Evolutionary conservation across 2,113 vertebrate genomes (phyloP).

Genomic region (Pan paniscus): DNA sequence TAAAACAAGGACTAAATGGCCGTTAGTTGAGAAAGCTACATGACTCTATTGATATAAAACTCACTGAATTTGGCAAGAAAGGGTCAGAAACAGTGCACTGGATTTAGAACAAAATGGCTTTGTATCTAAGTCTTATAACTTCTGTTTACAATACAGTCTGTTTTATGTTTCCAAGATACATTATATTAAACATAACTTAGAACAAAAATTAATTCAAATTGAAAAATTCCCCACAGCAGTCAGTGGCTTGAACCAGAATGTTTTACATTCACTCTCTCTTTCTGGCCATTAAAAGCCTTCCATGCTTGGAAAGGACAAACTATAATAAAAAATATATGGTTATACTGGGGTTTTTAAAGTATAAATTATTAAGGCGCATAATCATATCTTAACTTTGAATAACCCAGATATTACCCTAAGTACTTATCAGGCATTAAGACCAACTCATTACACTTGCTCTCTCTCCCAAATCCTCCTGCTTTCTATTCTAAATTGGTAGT

Average conservation of each 20-base stretch:
- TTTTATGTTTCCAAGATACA: slow-evolving; percentile 49
- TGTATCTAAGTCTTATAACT: slow-evolving; percentile 41
- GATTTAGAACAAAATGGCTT: slow-evolving; percentile 63
- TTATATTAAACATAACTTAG: slow-evolving; percentile 49
- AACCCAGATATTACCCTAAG: not conserved
- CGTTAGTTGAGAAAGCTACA: slow-evolving; percentile 13
- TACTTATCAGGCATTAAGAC: not conserved
- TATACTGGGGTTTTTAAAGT: not conserved
- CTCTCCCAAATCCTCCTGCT: not conserved
- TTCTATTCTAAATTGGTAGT: not conserved
- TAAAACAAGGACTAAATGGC: not conserved
- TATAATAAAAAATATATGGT: not conserved
- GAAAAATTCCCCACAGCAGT: not conserved
- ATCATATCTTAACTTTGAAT: not conserved
- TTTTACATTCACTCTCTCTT: not conserved
- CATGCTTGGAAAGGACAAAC: not conserved
- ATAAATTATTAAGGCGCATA: slow-evolving; percentile 19
- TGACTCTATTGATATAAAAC: slow-evolving; percentile 53
- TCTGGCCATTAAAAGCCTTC: not conserved
- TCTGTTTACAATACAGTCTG: slow-evolving; percentile 40
- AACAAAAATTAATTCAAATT: slow-evolving; percentile 52
- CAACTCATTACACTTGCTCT: not conserved
- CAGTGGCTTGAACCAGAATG: not conserved
- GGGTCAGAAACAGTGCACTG: not conserved
- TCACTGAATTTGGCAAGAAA: slow-evolving; percentile 31